These are phyloP conservation scores for Teleopsis dalmanni DNA, from an alignment of 1,140 invertebrate species.

Conservation along the genomic window DNA sequence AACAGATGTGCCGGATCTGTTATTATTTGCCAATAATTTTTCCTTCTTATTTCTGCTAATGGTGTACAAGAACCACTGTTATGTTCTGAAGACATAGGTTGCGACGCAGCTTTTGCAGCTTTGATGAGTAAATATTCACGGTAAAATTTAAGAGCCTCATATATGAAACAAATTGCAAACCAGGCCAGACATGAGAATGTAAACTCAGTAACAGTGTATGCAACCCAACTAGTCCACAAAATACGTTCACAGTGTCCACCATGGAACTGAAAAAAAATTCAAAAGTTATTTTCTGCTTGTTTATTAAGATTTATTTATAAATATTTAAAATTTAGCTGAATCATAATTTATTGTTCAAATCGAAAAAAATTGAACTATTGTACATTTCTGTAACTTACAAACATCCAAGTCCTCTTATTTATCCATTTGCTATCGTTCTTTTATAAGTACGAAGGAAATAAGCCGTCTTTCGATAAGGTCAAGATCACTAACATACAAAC, in stretches of 20 bases:
- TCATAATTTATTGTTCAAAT: too few relatives aligned
- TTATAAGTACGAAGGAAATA: too few relatives aligned
- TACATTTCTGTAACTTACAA: too few relatives aligned
- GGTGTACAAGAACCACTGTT: slow-evolving; percentile 6
- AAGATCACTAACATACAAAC: too few relatives aligned
- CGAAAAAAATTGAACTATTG: too few relatives aligned
- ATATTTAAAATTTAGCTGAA: too few relatives aligned
- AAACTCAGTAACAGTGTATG: slow-evolving; percentile 30
- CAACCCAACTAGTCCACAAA: slow-evolving; percentile 67
- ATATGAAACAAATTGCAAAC: slow-evolving; percentile 28
- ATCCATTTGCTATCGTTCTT: too few relatives aligned
- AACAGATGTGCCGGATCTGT: slow-evolving; percentile 59
- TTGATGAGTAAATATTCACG: slow-evolving; percentile 22
- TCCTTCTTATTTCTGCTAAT: slow-evolving; percentile 20
- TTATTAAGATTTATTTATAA: too few relatives aligned
- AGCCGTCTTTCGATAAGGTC: too few relatives aligned
- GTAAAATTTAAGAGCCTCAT: slow-evolving; percentile 34
- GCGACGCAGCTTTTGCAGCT: slow-evolving; percentile 17
- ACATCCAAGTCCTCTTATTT: too few relatives aligned
- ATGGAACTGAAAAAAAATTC: slow-evolving; percentile 60
- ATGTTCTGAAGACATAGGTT: slow-evolving; percentile 23
- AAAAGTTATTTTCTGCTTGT: too few relatives aligned
- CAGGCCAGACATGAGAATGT: slow-evolving; percentile 29
- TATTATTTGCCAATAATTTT: slow-evolving; percentile 23
- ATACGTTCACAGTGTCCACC: slow-evolving; percentile 64